Percentiles rank a stretch among this genome's conserved stretches.
Conservation (phyloP, 2,888 invertebrate species). For the Tenthredo notha region DNA sequence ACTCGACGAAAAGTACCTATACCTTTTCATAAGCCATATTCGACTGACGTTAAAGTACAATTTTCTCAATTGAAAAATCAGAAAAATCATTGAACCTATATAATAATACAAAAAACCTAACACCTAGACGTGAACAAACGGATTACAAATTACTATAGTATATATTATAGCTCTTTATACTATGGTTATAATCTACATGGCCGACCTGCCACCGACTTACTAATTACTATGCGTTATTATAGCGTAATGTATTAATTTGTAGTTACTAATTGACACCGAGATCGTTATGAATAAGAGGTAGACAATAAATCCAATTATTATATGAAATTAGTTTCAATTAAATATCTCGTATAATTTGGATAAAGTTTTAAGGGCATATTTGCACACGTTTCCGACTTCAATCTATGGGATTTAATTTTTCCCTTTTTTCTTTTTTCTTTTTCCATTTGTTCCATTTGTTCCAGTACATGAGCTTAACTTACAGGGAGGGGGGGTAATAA, state of each 20-base stretch:
- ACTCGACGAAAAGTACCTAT: not conserved
- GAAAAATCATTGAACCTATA: not conserved
- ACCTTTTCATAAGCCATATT: constrained; percentile 4
- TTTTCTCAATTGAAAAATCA: not conserved
- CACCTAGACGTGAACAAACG: not conserved
- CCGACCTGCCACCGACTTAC: not conserved
- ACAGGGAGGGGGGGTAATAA: not conserved
- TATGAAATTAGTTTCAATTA: constrained; percentile 22
- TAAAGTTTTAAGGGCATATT: not conserved
- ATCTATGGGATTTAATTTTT: not conserved
- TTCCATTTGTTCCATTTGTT: not conserved
- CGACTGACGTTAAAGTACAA: not conserved
- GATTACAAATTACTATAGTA: not conserved
- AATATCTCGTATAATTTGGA: not conserved
- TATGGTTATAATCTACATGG: not conserved
- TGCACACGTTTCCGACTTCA: not conserved
- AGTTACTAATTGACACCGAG: constrained; percentile 19
- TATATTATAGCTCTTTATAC: not conserved
- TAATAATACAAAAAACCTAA: not conserved
- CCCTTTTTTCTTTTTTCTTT: too few relatives aligned
- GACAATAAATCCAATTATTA: constrained; percentile 39
- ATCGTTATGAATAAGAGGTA: constrained; percentile 31
- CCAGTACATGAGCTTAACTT: not conserved
- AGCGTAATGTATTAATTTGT: constrained; percentile 22
- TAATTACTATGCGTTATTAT: constrained; percentile 39